Base-by-base conservation (phyloP, 2,888 invertebrate species). In the Herminia tarsipennalis region DNA sequence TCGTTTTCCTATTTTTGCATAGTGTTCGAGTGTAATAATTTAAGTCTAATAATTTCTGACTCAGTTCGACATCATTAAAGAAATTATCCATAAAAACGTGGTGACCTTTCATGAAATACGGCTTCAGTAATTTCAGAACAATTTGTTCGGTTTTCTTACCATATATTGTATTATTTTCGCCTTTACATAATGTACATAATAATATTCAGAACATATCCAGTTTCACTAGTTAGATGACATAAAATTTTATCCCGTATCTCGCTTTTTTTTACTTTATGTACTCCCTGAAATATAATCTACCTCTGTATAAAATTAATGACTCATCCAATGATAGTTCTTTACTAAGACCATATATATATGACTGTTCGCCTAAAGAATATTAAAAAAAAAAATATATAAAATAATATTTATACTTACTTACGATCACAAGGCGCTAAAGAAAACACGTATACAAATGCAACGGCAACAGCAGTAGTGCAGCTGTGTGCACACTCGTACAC, bases 191-290 rank as follows among this genome's bases (percentile, higher is more conserved):
- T 38, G 47, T 71, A 71, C 65, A 71, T 69, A 6, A 48, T 36
- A 16, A 64, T 44, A 44, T 68, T 68, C 28, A 70, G 38, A 21
- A 68, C 66, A 67, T 66, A 69, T n/a, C 69, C 72, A 48, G 68
- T 62, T 17, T 38, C 28, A 20, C 66, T 61, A 22, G 70, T 59
- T 18, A 70, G 49, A n/a, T n/a, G 35, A 49, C 62, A 47, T 66
- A 68, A 41, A 67, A 70, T 38, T 70, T 70, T 32, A 73, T 67
- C 13, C 68, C 66, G 38, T 73, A 70, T 8, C 57, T 52, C 12
- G 68, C 60, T 33, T 69, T 70, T 37, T 72, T 70, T 20, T 20
- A 28, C 13, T 38, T 38, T 28, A 38, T 38, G 21, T 29, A 38
- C 22, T 28, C 17, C 5, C 68, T 45, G 55, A 71, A 71, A 36